phyloP scores from a whole-genome alignment of 2,888 invertebrate genomes.

The Rhyacophila evoluta region DNA sequence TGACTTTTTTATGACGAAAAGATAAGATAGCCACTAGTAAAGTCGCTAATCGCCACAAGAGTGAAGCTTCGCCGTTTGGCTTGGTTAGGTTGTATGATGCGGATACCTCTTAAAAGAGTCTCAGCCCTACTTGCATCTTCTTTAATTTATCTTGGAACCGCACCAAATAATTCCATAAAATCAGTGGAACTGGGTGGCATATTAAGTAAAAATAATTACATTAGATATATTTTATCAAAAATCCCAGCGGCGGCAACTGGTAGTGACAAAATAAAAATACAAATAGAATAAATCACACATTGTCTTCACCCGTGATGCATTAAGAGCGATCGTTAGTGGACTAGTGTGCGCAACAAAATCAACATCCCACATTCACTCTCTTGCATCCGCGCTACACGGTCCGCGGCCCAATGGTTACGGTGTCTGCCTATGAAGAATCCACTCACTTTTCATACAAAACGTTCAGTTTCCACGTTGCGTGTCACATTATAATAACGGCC shows the following conservation, averaged over 20 bases:
- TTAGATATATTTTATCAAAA: too few relatives aligned
- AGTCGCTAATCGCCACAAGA: too few relatives aligned
- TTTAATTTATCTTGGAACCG: too few relatives aligned
- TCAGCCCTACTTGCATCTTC: too few relatives aligned
- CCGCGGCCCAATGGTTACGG: slow-evolving; percentile 43
- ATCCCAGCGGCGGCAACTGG: neutral
- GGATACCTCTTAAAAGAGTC: too few relatives aligned
- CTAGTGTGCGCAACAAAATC: neutral
- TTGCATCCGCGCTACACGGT: slow-evolving; percentile 27
- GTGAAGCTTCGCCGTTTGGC: too few relatives aligned
- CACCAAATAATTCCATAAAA: too few relatives aligned
- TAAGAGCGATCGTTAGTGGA: neutral
- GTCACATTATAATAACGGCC: slow-evolving; percentile 19
- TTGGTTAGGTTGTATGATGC: too few relatives aligned
- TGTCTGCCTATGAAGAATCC: slow-evolving; percentile 45
- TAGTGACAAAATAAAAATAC: neutral
- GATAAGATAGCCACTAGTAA: too few relatives aligned
- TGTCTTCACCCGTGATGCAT: neutral
- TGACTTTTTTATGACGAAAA: too few relatives aligned
- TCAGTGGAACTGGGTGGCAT: too few relatives aligned
- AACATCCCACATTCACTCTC: slow-evolving; percentile 23
- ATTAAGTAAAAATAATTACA: too few relatives aligned
- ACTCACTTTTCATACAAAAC: slow-evolving; percentile 54
- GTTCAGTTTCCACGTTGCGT: slow-evolving; percentile 34
- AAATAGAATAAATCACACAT: neutral